Conservation (phyloP, 2,888 invertebrate species). For the Athripsodes cinereus region DNA sequence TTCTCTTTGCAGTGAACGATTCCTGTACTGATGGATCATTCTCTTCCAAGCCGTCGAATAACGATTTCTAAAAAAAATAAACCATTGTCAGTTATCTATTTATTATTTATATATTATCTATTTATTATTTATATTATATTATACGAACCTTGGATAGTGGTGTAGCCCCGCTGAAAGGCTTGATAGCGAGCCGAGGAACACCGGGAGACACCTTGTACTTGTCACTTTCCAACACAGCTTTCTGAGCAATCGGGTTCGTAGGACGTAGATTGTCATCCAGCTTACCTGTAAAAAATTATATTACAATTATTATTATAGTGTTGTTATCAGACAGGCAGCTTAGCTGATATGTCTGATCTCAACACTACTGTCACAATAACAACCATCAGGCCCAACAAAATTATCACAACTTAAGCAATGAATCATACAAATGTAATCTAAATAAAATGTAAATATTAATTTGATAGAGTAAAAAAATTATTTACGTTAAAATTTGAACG, state of each 20-base stretch:
- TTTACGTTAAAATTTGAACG: no score
- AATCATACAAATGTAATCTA: no score
- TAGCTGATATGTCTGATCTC: no score
- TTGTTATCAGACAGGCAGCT: no score
- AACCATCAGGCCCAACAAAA: no score
- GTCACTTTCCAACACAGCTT: constrained; percentile 52
- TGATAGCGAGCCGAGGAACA: constrained; percentile 30
- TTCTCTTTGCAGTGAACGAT: constrained; percentile 52
- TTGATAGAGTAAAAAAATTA: no score
- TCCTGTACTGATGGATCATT: constrained; percentile 61
- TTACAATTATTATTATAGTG: not conserved
- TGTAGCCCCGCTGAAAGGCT: constrained; percentile 33
- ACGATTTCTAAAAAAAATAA: constrained; percentile 52
- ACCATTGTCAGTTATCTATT: not conserved
- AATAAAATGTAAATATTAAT: no score
- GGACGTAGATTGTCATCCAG: constrained; percentile 64
- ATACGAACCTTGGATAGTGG: constrained; percentile 36
- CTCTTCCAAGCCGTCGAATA: constrained; percentile 85
- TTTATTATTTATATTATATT: not conserved
- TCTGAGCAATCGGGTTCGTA: constrained; percentile 66
- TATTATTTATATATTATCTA: not conserved
- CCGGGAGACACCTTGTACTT: constrained; percentile 37
- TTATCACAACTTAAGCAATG: no score
- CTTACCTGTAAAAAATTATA: constrained; percentile 43
- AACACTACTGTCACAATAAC: no score